phyloP scores from a whole-genome alignment of 2,888 invertebrate species.

The Bhutanitis thaidina region DNA sequence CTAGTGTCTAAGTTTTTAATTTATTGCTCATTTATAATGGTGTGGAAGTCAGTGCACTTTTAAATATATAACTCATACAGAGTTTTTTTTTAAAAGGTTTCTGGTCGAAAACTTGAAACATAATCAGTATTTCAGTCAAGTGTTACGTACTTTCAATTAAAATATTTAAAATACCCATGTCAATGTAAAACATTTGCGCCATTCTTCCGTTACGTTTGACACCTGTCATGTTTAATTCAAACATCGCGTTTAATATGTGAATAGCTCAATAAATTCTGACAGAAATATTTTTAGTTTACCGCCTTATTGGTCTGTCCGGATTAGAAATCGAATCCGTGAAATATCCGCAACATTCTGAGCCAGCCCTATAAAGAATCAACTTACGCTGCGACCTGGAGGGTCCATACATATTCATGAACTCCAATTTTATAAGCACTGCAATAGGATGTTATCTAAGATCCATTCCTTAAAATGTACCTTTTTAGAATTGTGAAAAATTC shows the following conservation, averaged over 20 bases:
- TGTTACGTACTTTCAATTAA: too few species aligned
- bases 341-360: slow-evolving; percentile 7
- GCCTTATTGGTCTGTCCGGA: slow-evolving; percentile 6
- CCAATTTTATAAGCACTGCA: neutral
- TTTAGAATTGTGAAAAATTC: slow-evolving; percentile 2
- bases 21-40: too few species aligned
- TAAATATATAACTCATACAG: too few species aligned
- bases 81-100: too few species aligned
- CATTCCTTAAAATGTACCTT: slow-evolving; percentile 3
- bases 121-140: too few species aligned
- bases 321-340: slow-evolving; percentile 13
- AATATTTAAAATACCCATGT: too few species aligned
- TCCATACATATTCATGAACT: slow-evolving; percentile 15
- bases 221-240: slow-evolving; percentile 7
- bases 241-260: slow-evolving; percentile 6
- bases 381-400: neutral
- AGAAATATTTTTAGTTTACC: slow-evolving; percentile 4
- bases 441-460: slow-evolving; percentile 10
- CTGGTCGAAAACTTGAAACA: too few species aligned
- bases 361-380: slow-evolving; percentile 1
- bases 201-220: slow-evolving; percentile 1
- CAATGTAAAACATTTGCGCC: neutral
- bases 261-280: slow-evolving; percentile 12
- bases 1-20: too few species aligned
- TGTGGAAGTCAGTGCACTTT: too few species aligned